phyloP scores from a whole-genome alignment of 2,888 invertebrate species.

The Pristionchus arcanus region DNA sequence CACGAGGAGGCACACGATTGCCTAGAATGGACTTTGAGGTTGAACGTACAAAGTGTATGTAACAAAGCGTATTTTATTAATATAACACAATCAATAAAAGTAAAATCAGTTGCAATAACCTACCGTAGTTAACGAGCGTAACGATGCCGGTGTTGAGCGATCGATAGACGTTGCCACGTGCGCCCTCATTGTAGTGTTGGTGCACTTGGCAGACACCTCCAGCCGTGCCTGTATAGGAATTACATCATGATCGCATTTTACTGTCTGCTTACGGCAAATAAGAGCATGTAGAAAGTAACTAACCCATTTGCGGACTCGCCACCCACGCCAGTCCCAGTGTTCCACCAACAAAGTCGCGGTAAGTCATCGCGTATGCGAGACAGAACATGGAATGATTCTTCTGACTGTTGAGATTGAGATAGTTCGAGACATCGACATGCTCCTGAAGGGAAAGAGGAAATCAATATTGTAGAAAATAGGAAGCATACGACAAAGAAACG shows the following conservation, averaged over 20 bases:
- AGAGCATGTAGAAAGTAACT: not conserved
- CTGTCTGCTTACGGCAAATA: not conserved
- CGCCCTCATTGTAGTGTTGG: slow-evolving; percentile 95
- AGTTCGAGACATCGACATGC: slow-evolving; percentile 99
- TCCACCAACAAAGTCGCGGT: slow-evolving; percentile 92
- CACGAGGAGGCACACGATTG: slow-evolving; percentile 90
- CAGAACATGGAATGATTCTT: slow-evolving; percentile 98
- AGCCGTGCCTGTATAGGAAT: slow-evolving; percentile 87
- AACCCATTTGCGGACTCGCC: slow-evolving; percentile 89
- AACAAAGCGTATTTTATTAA: too few species aligned
- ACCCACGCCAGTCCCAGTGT: slow-evolving; percentile 96
- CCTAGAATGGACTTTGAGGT: slow-evolving; percentile 3
- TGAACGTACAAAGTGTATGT: too few species aligned
- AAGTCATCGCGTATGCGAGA: slow-evolving; percentile 99
- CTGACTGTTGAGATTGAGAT: slow-evolving; percentile 96
- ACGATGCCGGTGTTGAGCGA: slow-evolving; percentile 98
- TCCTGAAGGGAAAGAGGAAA: slow-evolving; percentile 80
- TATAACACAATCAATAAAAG: too few species aligned
- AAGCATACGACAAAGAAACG: not conserved
- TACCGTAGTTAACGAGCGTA: slow-evolving; percentile 97
- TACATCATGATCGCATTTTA: not conserved
- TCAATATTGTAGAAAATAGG: not conserved
- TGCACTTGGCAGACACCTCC: slow-evolving; percentile 98
- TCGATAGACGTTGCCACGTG: slow-evolving; percentile 92
- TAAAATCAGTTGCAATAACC: not conserved